Evolutionary conservation across 2,113 vertebrate genomes (phyloP).

Genomic region (Micronycteris hirsuta): DNA sequence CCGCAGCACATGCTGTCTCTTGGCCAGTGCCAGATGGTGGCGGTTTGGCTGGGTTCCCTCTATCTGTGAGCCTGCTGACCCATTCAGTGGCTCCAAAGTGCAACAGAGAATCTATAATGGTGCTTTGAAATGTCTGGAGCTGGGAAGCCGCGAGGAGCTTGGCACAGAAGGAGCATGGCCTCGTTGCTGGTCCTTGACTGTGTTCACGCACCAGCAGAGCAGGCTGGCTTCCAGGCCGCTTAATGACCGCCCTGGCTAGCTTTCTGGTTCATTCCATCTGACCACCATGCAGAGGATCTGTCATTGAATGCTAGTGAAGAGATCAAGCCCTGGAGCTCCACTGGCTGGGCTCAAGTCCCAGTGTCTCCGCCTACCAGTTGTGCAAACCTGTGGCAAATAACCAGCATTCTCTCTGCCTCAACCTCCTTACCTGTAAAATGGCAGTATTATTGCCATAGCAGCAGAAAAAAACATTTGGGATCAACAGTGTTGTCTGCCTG

Average conservation of each 20-base stretch:
- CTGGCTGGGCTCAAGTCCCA: background rate
- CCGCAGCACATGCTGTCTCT: slow-evolving; percentile 30
- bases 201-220: background rate
- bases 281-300: background rate
- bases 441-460: background rate
- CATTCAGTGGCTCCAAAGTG: background rate
- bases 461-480: background rate
- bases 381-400: background rate
- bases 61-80: slow-evolving; percentile 48
- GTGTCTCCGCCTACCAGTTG: background rate
- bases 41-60: slow-evolving; percentile 49
- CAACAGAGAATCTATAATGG: slow-evolving; percentile 18
- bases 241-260: background rate
- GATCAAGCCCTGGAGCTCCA: background rate
- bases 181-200: background rate
- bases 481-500: background rate
- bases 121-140: slow-evolving; percentile 37
- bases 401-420: background rate
- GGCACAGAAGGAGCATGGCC: background rate
- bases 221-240: background rate
- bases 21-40: slow-evolving; percentile 50
- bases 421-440: background rate
- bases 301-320: background rate
- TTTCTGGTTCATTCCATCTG: background rate
- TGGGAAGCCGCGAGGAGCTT: background rate